Percentiles rank a stretch among this genome's conserved stretches.
Conservation (phyloP, 2,797 vertebrate species). For the Remorina albescens region DNA sequence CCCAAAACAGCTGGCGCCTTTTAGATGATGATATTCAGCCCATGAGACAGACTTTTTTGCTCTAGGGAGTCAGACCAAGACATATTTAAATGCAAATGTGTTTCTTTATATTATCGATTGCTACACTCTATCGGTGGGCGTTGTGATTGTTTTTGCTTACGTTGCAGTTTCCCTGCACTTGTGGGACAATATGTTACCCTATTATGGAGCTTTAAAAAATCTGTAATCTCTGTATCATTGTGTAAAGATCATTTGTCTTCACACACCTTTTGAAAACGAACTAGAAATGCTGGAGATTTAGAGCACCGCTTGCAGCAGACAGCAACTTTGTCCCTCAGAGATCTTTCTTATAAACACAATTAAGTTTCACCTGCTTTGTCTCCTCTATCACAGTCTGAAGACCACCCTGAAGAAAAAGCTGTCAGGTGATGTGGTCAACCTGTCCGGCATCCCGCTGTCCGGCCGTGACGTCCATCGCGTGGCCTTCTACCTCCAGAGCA, state of each 20-base stretch:
- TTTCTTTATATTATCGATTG: constrained; percentile 61
- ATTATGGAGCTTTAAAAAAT: constrained; percentile 49
- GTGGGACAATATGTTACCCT: constrained; percentile 28
- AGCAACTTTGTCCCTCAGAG: constrained; percentile 1
- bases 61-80: constrained; percentile 32
- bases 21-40: constrained; percentile 34
- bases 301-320: constrained; percentile 3
- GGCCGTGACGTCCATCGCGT: constrained; percentile 86
- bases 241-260: constrained; percentile 46
- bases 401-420: constrained; percentile 89
- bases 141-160: constrained; percentile 49
- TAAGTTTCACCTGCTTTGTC: constrained; percentile 21
- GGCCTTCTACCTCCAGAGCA: constrained; percentile 87
- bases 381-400: constrained; percentile 84
- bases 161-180: constrained; percentile 45
- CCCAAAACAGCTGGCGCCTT: constrained; percentile 40
- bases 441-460: constrained; percentile 88
- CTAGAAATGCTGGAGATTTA: constrained; percentile 2
- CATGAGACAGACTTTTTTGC: constrained; percentile 44
- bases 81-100: constrained; percentile 73
- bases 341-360: constrained; percentile 1
- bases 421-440: constrained; percentile 85
- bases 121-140: constrained; percentile 30
- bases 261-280: constrained; percentile 20
- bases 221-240: constrained; percentile 55